A percentile compares a stretch with the other conserved stretches of the same genome.
phyloP scores from a whole-genome alignment of 1,140 invertebrate genomes.

The Drosophila mojavensis region DNA sequence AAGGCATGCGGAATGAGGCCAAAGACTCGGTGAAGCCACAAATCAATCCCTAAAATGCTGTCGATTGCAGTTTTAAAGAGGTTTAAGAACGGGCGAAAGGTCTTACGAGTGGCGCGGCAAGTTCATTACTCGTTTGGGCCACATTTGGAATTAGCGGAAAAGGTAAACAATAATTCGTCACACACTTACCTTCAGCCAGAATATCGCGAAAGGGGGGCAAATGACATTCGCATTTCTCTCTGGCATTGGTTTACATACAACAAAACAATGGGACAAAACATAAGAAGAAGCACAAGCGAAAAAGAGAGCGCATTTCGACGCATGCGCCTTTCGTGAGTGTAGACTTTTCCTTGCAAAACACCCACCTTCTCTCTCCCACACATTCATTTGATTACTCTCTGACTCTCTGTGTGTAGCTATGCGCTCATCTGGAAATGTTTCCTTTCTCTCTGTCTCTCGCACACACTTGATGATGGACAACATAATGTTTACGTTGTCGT shows the following conservation, averaged over 20 bases:
- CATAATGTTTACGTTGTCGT: conserved; percentile 73
- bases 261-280: conserved; percentile 37
- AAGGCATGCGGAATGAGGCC: not conserved
- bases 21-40: not conserved
- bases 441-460: conserved; percentile 7
- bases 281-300: conserved; percentile 26
- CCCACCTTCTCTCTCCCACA: conserved; percentile 3
- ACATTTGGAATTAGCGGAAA: conserved; percentile 56
- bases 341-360: conserved; percentile 41
- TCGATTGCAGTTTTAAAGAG: conserved; percentile 16
- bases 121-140: conserved; percentile 61
- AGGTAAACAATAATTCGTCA: conserved; percentile 76
- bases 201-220: conserved; percentile 26
- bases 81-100: too few species aligned
- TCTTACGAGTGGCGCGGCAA: conserved; percentile 15
- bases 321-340: conserved; percentile 50
- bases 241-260: conserved; percentile 45
- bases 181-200: conserved; percentile 28
- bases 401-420: not conserved
- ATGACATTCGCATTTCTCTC: conserved; percentile 52
- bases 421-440: conserved; percentile 45
- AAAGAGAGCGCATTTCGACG: conserved; percentile 41
- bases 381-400: not conserved
- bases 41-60: conserved; percentile 13
- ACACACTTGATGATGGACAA: conserved; percentile 36